Base-by-base conservation (phyloP, 2,113 vertebrate species). In the Erythrolamprus reginae region DNA sequence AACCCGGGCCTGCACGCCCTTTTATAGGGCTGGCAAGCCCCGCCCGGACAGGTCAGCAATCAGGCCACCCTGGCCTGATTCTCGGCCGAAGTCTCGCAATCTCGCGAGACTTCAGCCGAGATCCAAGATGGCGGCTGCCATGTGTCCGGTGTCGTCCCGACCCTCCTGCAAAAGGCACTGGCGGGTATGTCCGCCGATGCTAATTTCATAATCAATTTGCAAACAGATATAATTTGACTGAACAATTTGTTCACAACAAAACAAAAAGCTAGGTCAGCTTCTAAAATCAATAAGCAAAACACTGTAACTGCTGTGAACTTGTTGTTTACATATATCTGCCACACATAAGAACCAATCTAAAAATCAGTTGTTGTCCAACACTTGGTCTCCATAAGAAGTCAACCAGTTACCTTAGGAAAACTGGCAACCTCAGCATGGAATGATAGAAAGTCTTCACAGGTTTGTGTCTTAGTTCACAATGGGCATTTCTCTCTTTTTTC, bases 201-300 rank as follows among this genome's bases (percentile, higher is more conserved):
- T n/a, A n/a, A n/a, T 42, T 61, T 21, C 21, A 38, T 55, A 21
- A 19, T 61, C 70, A 87, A 61, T 83, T 92, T 87, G 45, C 50
- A 92, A 89, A 89, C 33, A 51, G 51, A 38, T 15, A 58, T 87
- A 51, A 89, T 92, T 89, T 83, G 84, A 84, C 24, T 89, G 65
- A 89, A 86, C 45, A 48, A 56, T 42, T 82, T 58, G 42, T n/a
- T 87, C 33, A 24, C 19, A 65, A 65, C 55, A 47, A 82, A 28
- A 42, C 48, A 45, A 89, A 70, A 86, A 87, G n/a, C 53, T 89
- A 84, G 85, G 47, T 65, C 84, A 90, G 45, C 53, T 90, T 50
- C 53, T 88, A 84, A 84, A 84, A 92, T n/a, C 52, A 61, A 84
- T 82, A 92, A 65, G 38, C 24, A n/a, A 24, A 28, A 28, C n/a